These are phyloP conservation scores for Neodon shergylaensis DNA, from an alignment of 2,113 vertebrate species.

Conservation along the genomic window DNA sequence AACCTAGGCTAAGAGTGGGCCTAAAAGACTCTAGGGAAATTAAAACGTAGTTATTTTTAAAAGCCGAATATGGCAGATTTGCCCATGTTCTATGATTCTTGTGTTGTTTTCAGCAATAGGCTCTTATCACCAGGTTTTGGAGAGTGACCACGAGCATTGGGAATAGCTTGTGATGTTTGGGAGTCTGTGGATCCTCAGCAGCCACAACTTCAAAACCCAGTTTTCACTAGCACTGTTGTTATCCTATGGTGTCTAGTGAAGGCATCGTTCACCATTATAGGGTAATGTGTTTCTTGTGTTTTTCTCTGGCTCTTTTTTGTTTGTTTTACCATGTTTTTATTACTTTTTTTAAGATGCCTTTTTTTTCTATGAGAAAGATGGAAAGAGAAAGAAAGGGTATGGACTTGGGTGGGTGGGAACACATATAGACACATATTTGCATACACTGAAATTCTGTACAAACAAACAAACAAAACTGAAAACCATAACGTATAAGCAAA, in stretches of 20 bases:
- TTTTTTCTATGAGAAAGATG: too few species aligned
- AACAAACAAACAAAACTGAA: background rate
- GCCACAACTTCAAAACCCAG: background rate
- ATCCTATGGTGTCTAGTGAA: background rate
- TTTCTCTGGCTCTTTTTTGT: too few species aligned
- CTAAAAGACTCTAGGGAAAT: background rate
- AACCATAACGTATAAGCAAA: background rate
- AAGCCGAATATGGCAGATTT: background rate
- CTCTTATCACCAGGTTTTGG: too few species aligned
- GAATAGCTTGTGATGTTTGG: background rate
- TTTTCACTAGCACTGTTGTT: background rate
- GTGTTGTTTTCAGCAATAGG: background rate
- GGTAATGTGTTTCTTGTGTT: too few species aligned
- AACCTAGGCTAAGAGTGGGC: background rate
- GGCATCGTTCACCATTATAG: background rate
- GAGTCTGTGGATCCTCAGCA: background rate
- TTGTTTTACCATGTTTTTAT: too few species aligned
- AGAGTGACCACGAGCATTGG: background rate
- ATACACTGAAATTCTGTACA: background rate
- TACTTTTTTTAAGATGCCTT: too few species aligned
- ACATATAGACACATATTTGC: background rate
- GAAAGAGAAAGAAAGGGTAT: too few species aligned
- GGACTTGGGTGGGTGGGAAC: too few species aligned
- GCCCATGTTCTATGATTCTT: background rate
- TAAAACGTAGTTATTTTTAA: background rate